Conservation (phyloP, 37 sponge, comb jelly and placozoan genomes). For the Chondrosia reniformis region DNA sequence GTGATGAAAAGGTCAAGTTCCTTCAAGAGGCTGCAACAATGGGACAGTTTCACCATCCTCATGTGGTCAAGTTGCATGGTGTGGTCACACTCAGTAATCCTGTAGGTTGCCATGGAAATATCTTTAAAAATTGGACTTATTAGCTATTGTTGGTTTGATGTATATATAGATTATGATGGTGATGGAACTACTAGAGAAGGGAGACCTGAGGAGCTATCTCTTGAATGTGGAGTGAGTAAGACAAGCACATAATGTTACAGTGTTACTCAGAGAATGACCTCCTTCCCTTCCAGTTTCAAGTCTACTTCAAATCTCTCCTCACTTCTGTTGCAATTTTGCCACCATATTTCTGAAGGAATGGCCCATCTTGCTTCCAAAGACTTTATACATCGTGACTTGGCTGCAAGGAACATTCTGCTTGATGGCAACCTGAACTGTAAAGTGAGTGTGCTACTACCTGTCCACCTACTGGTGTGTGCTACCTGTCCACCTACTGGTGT, state of each 20-base stretch:
- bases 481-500: not conserved
- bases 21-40: constrained; percentile 30
- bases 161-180: constrained; percentile 13
- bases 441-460: not conserved
- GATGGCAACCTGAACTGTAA: constrained; percentile 21
- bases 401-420: constrained; percentile 17
- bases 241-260: not conserved
- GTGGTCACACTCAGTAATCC: constrained; percentile 25
- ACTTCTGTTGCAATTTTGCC: not conserved
- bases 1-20: constrained; percentile 19
- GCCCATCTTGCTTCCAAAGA: constrained; percentile 10
- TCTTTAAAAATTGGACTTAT: not conserved
- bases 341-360: not conserved
- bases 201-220: constrained; percentile 1
- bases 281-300: not conserved
- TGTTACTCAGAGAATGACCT: not conserved
- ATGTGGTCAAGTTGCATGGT: constrained; percentile 22
- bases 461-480: not conserved
- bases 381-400: constrained; percentile 18
- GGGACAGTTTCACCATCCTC: constrained; percentile 33
- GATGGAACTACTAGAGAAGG: constrained; percentile 1
- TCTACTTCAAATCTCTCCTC: not conserved
- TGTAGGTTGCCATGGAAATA: not conserved
- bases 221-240: constrained; percentile 4
- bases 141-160: not conserved